Evolutionary conservation across 2,113 vertebrate genomes (phyloP), one percentile per base, ranked within the genome.

Genomic region (Oxyruncus cristatus): DNA sequence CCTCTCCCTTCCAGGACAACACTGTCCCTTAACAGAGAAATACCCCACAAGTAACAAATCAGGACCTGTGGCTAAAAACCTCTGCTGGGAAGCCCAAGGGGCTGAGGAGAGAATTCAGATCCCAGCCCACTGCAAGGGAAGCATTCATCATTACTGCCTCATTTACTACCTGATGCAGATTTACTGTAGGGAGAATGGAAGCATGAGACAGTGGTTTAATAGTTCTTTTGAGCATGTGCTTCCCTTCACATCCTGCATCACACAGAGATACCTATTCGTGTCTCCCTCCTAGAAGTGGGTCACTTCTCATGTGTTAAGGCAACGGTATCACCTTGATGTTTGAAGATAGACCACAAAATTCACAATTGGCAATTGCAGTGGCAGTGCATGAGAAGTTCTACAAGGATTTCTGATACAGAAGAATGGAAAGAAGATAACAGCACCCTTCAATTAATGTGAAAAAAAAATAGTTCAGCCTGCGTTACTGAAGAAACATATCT

Each of bases 191-290:
- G 52, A 95, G 65, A 91, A 75, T 0, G 5, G 61, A 79, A 22
- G 24, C 52, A 65, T 0, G 7, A 52, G 73, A 33, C 35, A 79
- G 35, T 41, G 41, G 42, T 71, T 75, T 47, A 71, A 72, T 5
- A 46, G 21, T 49, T 63, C 73, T 32, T 77, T 77, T 32, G 26
- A 71, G 85, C 14, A 12, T 0, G 0, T 24, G 32, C 8, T 77
- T 15, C 11, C 42, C 37, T 85, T 46, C 16, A 28, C 16, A 35
- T 81, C 61, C 65, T 27, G 47, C 73, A 46, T 33, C 65, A 63
- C 35, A 46, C 11, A n/a, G 50, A 27, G n/a, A 12, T 14, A 75
- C 8, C 39, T 65, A 26, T 44, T 55, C 0, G 0, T 2, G 2
- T 9, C 37, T 88, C 50, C 22, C 24, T 85, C 49, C 22, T 47